Base-by-base conservation (phyloP, 2,888 invertebrate genomes). In the Brachylomia viminalis region DNA sequence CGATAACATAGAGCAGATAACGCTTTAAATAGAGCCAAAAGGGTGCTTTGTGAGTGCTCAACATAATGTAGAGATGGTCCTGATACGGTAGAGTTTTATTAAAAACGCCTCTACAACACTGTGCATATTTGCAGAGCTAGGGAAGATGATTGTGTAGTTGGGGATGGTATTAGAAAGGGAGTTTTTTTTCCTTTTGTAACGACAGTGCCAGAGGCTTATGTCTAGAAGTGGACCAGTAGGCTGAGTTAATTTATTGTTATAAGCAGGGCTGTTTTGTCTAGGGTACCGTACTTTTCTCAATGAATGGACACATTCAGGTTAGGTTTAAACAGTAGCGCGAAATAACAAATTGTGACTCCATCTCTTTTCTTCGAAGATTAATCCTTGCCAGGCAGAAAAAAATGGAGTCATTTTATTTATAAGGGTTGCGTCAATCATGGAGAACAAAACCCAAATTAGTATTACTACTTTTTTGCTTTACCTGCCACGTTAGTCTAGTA, bases 21-120 rank as follows among this genome's bases (percentile, higher is more conserved):
- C 65, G 85, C 67, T 87, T 80, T 79, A 87, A 86, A 85, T 85
- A 80, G 77, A 87, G 79, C 80, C 87, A 83, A 86, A 86, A 79
- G 72, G 64, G 62, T 61, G 67, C 69, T 82, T 85, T 84, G 83
- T 85, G 72, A 66, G 78, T 69, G 72, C 72, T 70, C 79, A 64
- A 66, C 82, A 72, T 81, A 66, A 82, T 72, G 85, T 67, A 74
- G 85, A 85, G 82, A 83, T 83, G 65, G 38, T 38, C 7, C 33
- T 45, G 83, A 83, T 83, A 77, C 42, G 72, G 56, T 23, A 64
- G 64, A 70, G 80, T 75, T 84, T 69, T 85, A 85, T 85, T 81
- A 86, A 84, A 86, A 84, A 85, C 61, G 77, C 72, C 56, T 68
- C 64, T 69, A 59, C 62, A 59, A 84, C 67, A 75, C 23, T 52